Base-by-base conservation (phyloP, 2,888 invertebrate genomes). In the Heliconius charithonia region DNA sequence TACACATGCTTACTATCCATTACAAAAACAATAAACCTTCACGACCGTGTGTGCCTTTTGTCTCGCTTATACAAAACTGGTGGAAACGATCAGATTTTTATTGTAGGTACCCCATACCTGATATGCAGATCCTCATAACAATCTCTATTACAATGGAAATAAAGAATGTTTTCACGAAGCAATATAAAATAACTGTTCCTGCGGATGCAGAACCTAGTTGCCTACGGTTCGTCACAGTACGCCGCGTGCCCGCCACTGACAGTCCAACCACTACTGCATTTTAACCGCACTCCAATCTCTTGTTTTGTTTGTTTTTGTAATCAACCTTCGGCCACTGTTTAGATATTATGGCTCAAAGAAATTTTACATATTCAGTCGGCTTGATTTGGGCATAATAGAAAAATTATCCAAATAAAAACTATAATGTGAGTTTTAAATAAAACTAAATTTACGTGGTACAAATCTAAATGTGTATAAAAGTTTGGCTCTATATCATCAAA, bases 61-160 rank as follows among this genome's bases (percentile, higher is more conserved):
- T 85, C 87, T 87, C 87, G 85, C 87, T 82, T 88, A 89, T 88
- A 89, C 88, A 90, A 86, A 88, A 88, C 86, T 86, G 86, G 92
- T 90, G 93, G 93, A 91, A 91, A 88, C 87, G 85, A 85, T 87
- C 87, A 87, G 92, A 92, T 92, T 91, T 90, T 90, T 88, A 93
- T 91, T 91, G 89, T 85, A 86, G 91, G 89, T 85, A 86, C 86
- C 86, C 87, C 86, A 86, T 85, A 69, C 77, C 75, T 69, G 70
- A 77, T 75, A 81, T 63, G 67, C 72, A 71, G 65, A 78, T 74
- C 77, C 81, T 72, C 45, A 80, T 59, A 25, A 66, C 37, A 41
- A 45, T 63, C 71, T 72, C 82, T 85, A 86, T 81, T 77, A 66
- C 79, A 37, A 79, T 72, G 80, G 6, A 66, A 22, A 76, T 84